Conservation (phyloP, 2,113 vertebrate species). For the Hoplias malabaricus region DNA sequence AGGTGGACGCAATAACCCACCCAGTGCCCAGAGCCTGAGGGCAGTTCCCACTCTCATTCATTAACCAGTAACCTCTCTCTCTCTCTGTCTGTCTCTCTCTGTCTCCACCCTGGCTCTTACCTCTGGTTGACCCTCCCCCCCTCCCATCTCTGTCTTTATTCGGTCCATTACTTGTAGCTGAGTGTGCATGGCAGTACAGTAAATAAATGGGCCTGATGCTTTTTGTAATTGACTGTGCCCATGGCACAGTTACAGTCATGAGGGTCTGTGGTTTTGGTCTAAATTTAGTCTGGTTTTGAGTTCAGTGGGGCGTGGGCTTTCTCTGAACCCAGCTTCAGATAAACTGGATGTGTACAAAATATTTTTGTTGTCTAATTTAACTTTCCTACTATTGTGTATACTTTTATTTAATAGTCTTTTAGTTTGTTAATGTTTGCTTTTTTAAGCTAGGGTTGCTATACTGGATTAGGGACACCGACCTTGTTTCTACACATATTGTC, state of each 20-base stretch:
- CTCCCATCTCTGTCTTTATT: slow-evolving; percentile 14
- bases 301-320: slow-evolving; percentile 28
- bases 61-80: slow-evolving; percentile 45
- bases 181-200: slow-evolving; percentile 20
- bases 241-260: background rate
- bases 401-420: background rate
- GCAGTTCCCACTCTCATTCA: slow-evolving; percentile 46
- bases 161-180: slow-evolving; percentile 34
- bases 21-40: slow-evolving; percentile 30
- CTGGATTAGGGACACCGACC: too few relatives aligned
- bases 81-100: slow-evolving; percentile 19
- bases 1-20: slow-evolving; percentile 13
- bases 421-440: background rate
- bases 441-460: too few relatives aligned
- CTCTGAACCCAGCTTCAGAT: slow-evolving; percentile 1
- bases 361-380: slow-evolving; percentile 13
- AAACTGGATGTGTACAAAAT: background rate
- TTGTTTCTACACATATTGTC: too few relatives aligned
- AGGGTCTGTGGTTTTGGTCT: background rate
- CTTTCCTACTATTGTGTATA: background rate
- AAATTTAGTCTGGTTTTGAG: background rate
- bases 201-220: slow-evolving; percentile 17
- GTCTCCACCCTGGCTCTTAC: slow-evolving; percentile 62
- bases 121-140: slow-evolving; percentile 65
- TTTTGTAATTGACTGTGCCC: slow-evolving; percentile 16